Base-by-base conservation (phyloP, 92 coral and sea anemone genomes). In the Siderastrea radians region DNA sequence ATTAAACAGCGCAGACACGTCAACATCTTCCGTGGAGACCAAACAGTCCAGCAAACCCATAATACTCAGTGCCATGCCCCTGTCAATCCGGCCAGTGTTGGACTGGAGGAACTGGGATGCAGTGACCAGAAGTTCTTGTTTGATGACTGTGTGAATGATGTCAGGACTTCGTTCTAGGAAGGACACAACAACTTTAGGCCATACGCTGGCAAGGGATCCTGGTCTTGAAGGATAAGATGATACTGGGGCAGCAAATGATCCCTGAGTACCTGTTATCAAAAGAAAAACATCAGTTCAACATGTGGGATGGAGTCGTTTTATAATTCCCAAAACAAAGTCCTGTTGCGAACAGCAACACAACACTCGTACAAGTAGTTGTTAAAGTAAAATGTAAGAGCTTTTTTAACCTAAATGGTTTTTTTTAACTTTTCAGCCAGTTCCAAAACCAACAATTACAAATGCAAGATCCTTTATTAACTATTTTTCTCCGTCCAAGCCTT, bases 131-230 rank as follows among this genome's bases (percentile, higher is more conserved):
- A 98, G 94, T 45, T 91, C 96, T 72, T 98, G 96, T 69, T 87
- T 89, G 49, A 98, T 83, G 58, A 98, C 92, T 19, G 80, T 81
- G 62, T 77, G 92, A 72, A 96, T 70, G 78, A 91, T 90, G 26
- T 91, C 95, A 49, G 98, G 99, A 73, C 96, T 94, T 54, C 94
- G 92, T 74, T 98, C 99, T 62, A 96, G 84, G 62, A 98, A 93
- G 8, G 99, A 95, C 3, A 95, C 45, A 98, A 92, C 9, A 98
- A 88, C 88, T 98, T 98, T 50, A 98, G 84, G 53, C 96, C 99
- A 80, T 96, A 98, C 57, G 98, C 96, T 0, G 99, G 99, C 79
- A 98, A 84, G 78, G 99, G 99, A 79, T 98, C 98, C 77, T 98
- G 99, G 86, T 97, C 99, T 94, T 94, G 98, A 43, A 97, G 88